Base-by-base conservation (phyloP, 2,113 vertebrate genomes). In the Hippocampus zosterae region DNA sequence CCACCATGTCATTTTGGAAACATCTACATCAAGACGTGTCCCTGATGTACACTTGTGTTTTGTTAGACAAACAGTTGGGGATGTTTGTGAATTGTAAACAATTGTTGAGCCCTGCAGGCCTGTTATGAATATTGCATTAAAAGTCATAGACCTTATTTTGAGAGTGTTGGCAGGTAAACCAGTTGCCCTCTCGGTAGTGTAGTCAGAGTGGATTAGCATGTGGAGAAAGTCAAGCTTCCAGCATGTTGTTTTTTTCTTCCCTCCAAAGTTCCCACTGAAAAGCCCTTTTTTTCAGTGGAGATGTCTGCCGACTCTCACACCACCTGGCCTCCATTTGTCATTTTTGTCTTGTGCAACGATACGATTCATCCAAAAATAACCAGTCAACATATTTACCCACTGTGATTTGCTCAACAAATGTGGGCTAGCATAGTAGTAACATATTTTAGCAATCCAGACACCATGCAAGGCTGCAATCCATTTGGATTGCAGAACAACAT, bases 1-100 rank as follows among this genome's bases (percentile, higher is more conserved):
- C 71, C 60, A 69, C 56, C 65, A 40, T 59, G 81, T 79, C 63
- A 65, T 77, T 80, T 82, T 76, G 69, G 74, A 55, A 75, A 67
- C 78, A 23, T 76, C 53, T 42, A n/a, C 37, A 55, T 64, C 70
- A 25, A 53, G 67, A 52, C 42, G 48, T 70, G 50, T 72, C 52
- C 72, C 67, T n/a, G 7, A 9, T 73, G 71, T 46, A 44, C 18
- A 50, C 21, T 64, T 74, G 70, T 71, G 63, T 81, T 81, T 67
- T 78, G 70, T 74, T 70, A 73, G 33, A 27, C 16, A 71, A 70
- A 75, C 80, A 65, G 60, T 50, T 46, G 69, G 73, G 78, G 76
- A 63, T 74, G 64, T 56, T 57, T 25, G 75, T 52, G 72, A 71
- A 69, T 62, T 66, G 72, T 2, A 48, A 77, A 21, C n/a, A 63